A percentile compares a stretch with the other conserved stretches of the same genome.
phyloP scores from a whole-genome alignment of 2,888 invertebrate genomes.

The Rotaria socialis region DNA sequence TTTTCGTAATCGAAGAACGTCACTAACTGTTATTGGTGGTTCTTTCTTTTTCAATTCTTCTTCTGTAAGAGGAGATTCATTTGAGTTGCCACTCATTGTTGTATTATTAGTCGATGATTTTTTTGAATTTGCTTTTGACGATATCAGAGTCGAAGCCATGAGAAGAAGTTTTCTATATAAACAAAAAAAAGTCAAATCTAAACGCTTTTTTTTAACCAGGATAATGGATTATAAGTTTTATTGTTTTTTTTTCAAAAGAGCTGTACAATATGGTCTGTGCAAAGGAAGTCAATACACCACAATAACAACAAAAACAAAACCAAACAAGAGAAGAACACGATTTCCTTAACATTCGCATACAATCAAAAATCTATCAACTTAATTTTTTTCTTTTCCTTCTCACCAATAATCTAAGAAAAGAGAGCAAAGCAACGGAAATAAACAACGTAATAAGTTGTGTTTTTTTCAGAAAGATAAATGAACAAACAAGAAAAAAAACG shows the following conservation, averaged over 20 bases:
- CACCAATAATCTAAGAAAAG: neutral
- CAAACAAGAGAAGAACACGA: neutral
- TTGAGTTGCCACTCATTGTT: neutral
- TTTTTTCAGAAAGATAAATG: neutral
- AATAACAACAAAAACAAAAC: neutral
- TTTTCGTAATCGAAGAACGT: conserved; percentile 30
- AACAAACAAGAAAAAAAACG: neutral
- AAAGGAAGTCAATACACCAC: conserved; percentile 26
- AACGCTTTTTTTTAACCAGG: neutral
- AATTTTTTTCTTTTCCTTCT: neutral
- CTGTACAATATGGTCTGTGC: conserved; percentile 25
- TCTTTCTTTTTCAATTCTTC: conserved; percentile 30
- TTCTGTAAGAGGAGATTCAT: neutral
- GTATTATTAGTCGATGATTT: neutral
- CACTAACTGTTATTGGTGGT: conserved; percentile 23
- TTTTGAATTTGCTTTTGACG: neutral
- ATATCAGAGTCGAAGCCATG: neutral
- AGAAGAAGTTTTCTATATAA: neutral
- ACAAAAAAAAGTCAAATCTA: neutral
- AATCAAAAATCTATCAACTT: neutral
- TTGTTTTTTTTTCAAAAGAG: conserved; percentile 12
- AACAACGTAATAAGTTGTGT: neutral
- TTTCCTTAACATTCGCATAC: neutral
- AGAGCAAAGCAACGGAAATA: neutral
- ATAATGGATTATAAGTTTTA: neutral